A percentile compares a stretch with the other conserved stretches of the same genome.
These are phyloP conservation scores for Apocrypta bakeri DNA, from an alignment of 1,140 invertebrate genomes.

Conservation along the genomic window DNA sequence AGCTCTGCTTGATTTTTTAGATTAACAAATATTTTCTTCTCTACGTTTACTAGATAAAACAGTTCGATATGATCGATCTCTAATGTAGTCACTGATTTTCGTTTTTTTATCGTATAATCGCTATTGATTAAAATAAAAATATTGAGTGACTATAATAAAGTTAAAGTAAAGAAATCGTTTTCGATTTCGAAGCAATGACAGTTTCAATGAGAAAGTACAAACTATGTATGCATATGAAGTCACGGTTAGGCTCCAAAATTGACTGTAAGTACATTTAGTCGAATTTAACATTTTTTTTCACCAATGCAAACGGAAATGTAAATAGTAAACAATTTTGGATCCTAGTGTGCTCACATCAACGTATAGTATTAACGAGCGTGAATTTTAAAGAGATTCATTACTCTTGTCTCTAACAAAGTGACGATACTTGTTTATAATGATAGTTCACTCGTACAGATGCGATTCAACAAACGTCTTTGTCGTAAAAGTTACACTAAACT, in stretches of 20 bases:
- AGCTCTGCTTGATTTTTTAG: conserved; percentile 46
- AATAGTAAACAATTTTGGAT: conserved; percentile 49
- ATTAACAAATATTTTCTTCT: conserved; percentile 45
- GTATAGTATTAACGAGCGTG: conserved; percentile 35
- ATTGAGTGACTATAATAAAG: conserved; percentile 23
- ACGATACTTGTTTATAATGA: conserved; percentile 44
- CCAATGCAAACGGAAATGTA: conserved; percentile 35
- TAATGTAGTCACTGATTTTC: conserved; percentile 41
- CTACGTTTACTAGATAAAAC: conserved; percentile 46
- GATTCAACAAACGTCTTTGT: conserved; percentile 41
- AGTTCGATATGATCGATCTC: conserved; percentile 52
- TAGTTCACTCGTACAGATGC: conserved; percentile 44
- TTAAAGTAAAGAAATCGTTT: conserved; percentile 20
- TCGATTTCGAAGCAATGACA: conserved; percentile 22
- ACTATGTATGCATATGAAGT: conserved; percentile 37
- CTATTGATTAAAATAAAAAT: conserved; percentile 30
- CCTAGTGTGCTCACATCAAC: conserved; percentile 39
- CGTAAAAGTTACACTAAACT: conserved; percentile 49
- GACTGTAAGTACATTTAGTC: conserved; percentile 30
- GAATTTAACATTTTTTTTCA: conserved; percentile 20
- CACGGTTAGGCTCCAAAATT: conserved; percentile 48
- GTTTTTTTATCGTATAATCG: conserved; percentile 27
- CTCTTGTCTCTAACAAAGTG: conserved; percentile 46
- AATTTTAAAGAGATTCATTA: conserved; percentile 48
- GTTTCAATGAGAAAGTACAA: conserved; percentile 29